A percentile compares a stretch with the other conserved stretches of the same genome.
These are phyloP conservation scores for Valencia hispanica DNA, from an alignment of 2,797 vertebrate species.

Conservation along the genomic window DNA sequence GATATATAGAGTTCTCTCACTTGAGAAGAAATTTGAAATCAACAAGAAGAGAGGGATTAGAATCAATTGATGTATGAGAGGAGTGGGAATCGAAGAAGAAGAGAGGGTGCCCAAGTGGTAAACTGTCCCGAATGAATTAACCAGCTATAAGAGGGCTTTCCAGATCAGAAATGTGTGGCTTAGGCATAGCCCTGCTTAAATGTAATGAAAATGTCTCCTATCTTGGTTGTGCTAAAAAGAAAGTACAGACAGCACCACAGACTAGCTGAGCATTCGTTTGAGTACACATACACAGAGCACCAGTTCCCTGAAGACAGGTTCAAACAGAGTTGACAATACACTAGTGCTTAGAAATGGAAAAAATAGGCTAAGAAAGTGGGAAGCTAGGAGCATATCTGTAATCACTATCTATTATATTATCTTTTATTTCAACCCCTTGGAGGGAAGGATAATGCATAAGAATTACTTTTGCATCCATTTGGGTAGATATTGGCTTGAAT, in stretches of 20 bases:
- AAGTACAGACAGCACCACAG: not conserved
- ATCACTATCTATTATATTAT: constrained; percentile 29
- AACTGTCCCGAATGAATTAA: not conserved
- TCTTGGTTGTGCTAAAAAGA: not conserved
- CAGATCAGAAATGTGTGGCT: no score
- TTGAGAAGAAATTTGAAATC: not conserved
- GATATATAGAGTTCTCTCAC: no score
- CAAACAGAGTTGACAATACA: constrained; percentile 59
- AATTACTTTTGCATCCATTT: constrained; percentile 15
- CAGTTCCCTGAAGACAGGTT: constrained; percentile 40
- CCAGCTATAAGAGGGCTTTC: not conserved
- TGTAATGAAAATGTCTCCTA: not conserved
- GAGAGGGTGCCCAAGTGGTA: not conserved
- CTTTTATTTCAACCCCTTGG: constrained; percentile 19
- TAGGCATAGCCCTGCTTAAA: no score
- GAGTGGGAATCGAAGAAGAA: not conserved
- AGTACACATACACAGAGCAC: not conserved
- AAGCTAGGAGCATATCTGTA: constrained; percentile 32
- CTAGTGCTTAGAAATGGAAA: constrained; percentile 15
- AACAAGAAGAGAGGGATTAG: not conserved
- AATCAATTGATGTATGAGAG: not conserved
- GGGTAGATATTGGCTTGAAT: constrained; percentile 8
- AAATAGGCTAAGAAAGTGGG: constrained; percentile 29
- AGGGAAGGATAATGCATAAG: constrained; percentile 17
- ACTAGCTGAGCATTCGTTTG: not conserved